Evolutionary conservation across 2,113 vertebrate genomes (phyloP).

Genomic region (Xerus inauris): DNA sequence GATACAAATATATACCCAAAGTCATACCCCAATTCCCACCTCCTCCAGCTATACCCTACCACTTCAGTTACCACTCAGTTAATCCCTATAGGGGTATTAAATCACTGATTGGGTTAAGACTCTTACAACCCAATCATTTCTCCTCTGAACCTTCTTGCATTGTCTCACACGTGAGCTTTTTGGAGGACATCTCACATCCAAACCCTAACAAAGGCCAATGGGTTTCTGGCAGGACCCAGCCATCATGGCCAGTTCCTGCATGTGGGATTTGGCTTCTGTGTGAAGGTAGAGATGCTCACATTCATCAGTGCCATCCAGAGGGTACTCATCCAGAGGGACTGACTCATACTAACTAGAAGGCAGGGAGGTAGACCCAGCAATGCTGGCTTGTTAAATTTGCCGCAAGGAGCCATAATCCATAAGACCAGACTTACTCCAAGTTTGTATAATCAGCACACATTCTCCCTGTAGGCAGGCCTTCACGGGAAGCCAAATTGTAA

Average conservation of each 20-base stretch:
- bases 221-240: neutral
- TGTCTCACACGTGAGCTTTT: too few relatives aligned
- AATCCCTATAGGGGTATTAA: too few relatives aligned
- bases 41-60: too few relatives aligned
- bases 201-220: neutral
- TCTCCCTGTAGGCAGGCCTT: neutral
- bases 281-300: neutral
- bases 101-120: too few relatives aligned
- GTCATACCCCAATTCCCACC: too few relatives aligned
- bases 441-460: conserved; percentile 12
- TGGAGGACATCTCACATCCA: too few relatives aligned
- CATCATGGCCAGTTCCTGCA: fast-evolving
- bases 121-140: too few relatives aligned
- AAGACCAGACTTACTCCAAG: neutral
- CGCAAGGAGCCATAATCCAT: neutral
- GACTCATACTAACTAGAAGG: neutral
- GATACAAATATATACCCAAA: too few relatives aligned
- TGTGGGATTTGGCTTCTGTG: neutral
- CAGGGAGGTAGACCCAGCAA: neutral
- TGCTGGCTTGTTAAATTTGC: neutral
- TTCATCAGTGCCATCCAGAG: neutral
- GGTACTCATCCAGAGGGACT: neutral
- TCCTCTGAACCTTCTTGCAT: too few relatives aligned
- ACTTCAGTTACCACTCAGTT: too few relatives aligned
- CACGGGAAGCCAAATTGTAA: conserved; percentile 49